phyloP scores from a whole-genome alignment of 1,140 invertebrate species.

The Colletes gigas region DNA sequence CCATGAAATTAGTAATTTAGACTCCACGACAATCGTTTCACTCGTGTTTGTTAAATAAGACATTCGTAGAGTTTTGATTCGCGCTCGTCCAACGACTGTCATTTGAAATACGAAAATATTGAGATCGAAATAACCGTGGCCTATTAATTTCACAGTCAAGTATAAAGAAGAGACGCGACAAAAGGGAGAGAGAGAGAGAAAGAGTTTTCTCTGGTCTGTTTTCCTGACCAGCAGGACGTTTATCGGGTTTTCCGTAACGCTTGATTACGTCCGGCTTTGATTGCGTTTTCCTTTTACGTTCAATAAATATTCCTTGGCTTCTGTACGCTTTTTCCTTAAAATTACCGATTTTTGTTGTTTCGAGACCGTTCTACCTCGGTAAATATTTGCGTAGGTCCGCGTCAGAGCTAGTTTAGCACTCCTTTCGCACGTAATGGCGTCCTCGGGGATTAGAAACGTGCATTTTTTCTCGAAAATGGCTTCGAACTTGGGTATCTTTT shows the following conservation, averaged over 20 bases:
- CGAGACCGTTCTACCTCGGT: neutral
- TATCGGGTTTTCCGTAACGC: neutral
- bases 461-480: neutral
- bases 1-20: neutral
- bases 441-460: too few species aligned
- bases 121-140: neutral
- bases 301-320: neutral
- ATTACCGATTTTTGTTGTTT: constrained; percentile 2
- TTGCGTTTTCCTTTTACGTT: neutral
- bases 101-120: too few species aligned
- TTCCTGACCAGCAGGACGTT: neutral
- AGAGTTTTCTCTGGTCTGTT: neutral
- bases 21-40: too few species aligned
- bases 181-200: neutral
- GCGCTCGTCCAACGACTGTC: too few species aligned
- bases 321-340: neutral
- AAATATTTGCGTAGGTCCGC: constrained; percentile 5
- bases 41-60: too few species aligned
- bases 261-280: constrained; percentile 37
- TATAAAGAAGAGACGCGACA: neutral
- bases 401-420: neutral
- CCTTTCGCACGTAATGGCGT: neutral
- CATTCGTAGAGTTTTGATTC: too few species aligned
- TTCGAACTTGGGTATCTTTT: too few species aligned
- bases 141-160: constrained; percentile 2